These are phyloP conservation scores for Aspidiotus destructor DNA, from an alignment of 2,888 invertebrate genomes.

Conservation along the genomic window DNA sequence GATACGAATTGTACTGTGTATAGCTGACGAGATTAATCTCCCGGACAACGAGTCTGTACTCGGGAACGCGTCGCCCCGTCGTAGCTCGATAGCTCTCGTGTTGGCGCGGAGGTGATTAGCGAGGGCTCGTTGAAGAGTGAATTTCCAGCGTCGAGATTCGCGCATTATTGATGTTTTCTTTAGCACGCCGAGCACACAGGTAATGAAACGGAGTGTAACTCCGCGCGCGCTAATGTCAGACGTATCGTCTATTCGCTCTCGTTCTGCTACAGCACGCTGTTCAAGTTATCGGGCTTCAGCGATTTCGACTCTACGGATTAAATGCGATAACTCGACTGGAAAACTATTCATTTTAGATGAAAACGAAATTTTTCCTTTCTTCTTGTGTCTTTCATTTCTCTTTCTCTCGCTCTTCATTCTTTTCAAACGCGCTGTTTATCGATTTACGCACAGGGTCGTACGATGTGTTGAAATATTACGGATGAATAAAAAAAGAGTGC, in stretches of 20 bases:
- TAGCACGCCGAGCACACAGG: slow-evolving; percentile 12
- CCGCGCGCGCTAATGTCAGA: neutral
- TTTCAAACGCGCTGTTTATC: too few relatives aligned
- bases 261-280: too few relatives aligned
- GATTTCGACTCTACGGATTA: too few relatives aligned
- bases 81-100: slow-evolving; percentile 4
- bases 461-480: too few relatives aligned
- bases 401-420: too few relatives aligned
- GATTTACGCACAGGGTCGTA: too few relatives aligned
- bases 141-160: slow-evolving; percentile 29
- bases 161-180: slow-evolving; percentile 27
- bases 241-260: neutral
- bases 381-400: neutral
- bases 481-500: neutral
- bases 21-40: slow-evolving; percentile 29
- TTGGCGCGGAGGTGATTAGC: slow-evolving; percentile 1
- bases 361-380: neutral
- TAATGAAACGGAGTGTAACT: slow-evolving; percentile 12
- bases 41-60: slow-evolving; percentile 18
- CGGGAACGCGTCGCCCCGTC: neutral
- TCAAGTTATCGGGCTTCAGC: too few relatives aligned
- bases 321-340: too few relatives aligned
- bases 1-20: slow-evolving; percentile 10
- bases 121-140: slow-evolving; percentile 16
- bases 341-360: neutral